These are phyloP conservation scores for Drosophila borealis DNA, from an alignment of 2,888 invertebrate genomes.

Conservation along the genomic window DNA sequence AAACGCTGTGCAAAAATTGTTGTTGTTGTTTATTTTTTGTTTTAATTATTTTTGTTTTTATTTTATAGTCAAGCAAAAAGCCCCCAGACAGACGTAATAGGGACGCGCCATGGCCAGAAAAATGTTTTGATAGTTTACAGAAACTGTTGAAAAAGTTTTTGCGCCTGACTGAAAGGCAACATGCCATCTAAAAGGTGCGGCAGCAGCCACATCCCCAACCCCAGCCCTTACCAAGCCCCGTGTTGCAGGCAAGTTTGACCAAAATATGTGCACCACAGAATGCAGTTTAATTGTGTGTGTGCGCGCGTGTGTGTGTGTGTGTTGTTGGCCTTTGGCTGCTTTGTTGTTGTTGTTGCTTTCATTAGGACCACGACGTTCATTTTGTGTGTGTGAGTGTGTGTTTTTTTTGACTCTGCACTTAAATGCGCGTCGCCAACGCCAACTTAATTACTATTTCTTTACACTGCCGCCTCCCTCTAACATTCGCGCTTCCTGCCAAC, in stretches of 20 bases:
- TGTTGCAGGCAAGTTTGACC: slow-evolving; percentile 20
- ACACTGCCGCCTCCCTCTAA: slow-evolving; percentile 23
- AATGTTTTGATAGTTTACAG: slow-evolving; percentile 34
- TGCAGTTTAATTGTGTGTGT: slow-evolving; percentile 65
- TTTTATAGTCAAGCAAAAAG: not conserved
- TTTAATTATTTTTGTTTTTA: not conserved
- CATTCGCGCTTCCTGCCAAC: not conserved
- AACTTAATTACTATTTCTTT: slow-evolving; percentile 78
- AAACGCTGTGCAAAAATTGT: slow-evolving; percentile 4
- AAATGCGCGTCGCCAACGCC: slow-evolving; percentile 66
- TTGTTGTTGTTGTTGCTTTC: slow-evolving; percentile 31
- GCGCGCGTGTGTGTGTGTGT: slow-evolving; percentile 11
- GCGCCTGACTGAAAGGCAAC: slow-evolving; percentile 30
- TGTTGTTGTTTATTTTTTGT: not conserved
- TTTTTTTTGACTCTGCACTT: slow-evolving; percentile 45
- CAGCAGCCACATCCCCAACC: not conserved
- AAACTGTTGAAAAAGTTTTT: slow-evolving; percentile 40
- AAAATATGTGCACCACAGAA: slow-evolving; percentile 42
- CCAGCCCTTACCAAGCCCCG: not conserved
- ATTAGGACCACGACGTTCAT: slow-evolving; percentile 44
- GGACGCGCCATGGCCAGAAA: slow-evolving; percentile 9
- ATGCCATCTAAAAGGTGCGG: slow-evolving; percentile 20
- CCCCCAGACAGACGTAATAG: slow-evolving; percentile 2
- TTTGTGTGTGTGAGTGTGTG: not conserved
- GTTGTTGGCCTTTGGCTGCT: slow-evolving; percentile 15